Conservation (phyloP, 2,113 vertebrate species). For the Jacana jacana region DNA sequence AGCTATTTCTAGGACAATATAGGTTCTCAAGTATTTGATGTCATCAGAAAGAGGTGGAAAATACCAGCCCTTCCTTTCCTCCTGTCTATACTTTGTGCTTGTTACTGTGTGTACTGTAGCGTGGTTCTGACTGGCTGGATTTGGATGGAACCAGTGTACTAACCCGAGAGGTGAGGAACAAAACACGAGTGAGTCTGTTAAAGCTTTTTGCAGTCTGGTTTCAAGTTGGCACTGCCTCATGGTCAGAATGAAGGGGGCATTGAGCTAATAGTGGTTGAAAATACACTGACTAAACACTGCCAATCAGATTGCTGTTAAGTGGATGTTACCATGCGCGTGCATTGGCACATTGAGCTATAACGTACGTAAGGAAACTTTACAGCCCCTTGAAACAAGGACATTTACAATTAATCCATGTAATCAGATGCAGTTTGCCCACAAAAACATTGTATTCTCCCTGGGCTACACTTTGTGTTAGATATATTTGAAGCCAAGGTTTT, state of each 20-base stretch:
- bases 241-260: neutral
- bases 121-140: conserved; percentile 17
- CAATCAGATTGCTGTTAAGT: neutral
- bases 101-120: neutral
- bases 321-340: neutral
- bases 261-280: conserved; percentile 18
- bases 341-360: neutral
- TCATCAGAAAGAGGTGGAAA: conserved; percentile 3
- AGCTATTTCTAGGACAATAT: neutral
- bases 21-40: neutral
- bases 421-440: neutral
- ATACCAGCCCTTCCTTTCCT: neutral
- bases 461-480: neutral
- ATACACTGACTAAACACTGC: neutral
- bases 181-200: neutral
- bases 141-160: neutral
- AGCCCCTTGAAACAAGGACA: neutral
- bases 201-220: neutral
- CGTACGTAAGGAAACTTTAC: neutral
- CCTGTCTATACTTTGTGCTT: neutral
- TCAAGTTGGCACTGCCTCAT: neutral
- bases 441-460: neutral
- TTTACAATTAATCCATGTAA: neutral
- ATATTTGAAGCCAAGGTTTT: neutral
- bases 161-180: neutral